phyloP scores from a whole-genome alignment of 2,113 vertebrate species.

The Corythornis vintsioides region DNA sequence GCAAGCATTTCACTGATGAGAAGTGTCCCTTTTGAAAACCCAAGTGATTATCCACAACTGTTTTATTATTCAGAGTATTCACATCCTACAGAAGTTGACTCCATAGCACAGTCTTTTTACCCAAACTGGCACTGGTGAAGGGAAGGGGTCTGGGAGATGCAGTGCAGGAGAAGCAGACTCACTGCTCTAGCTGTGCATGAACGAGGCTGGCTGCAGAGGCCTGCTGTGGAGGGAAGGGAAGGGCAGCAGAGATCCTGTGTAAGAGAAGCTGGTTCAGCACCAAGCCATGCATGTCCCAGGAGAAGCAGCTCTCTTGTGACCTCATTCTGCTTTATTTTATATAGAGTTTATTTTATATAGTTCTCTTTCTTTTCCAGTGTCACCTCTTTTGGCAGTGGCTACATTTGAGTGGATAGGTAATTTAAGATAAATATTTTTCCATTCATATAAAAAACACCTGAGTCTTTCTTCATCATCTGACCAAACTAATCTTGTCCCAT shows the following conservation, averaged over 20 bases:
- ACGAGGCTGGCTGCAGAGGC: neutral
- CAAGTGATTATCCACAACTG: neutral
- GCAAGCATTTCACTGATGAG: neutral
- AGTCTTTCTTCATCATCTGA: neutral
- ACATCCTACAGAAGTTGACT: neutral
- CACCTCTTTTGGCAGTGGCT: neutral
- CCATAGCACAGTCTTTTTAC: neutral
- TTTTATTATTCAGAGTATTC: neutral
- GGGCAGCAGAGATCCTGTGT: neutral
- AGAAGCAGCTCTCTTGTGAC: neutral
- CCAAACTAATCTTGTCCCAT: neutral
- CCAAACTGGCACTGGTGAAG: neutral
- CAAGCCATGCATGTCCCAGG: neutral
- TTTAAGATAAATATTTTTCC: neutral
- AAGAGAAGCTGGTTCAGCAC: neutral
- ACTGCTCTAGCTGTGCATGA: fast-evolving
- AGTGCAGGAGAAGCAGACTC: neutral
- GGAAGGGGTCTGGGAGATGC: neutral
- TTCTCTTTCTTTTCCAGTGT: neutral
- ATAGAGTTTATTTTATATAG: neutral
- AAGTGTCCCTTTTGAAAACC: neutral
- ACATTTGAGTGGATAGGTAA: neutral
- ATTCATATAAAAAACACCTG: neutral
- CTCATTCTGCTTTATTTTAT: neutral
- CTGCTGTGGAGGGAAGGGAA: neutral